These are phyloP conservation scores for Agonopterix alstromeriana DNA, from an alignment of 2,888 invertebrate species.

Conservation along the genomic window DNA sequence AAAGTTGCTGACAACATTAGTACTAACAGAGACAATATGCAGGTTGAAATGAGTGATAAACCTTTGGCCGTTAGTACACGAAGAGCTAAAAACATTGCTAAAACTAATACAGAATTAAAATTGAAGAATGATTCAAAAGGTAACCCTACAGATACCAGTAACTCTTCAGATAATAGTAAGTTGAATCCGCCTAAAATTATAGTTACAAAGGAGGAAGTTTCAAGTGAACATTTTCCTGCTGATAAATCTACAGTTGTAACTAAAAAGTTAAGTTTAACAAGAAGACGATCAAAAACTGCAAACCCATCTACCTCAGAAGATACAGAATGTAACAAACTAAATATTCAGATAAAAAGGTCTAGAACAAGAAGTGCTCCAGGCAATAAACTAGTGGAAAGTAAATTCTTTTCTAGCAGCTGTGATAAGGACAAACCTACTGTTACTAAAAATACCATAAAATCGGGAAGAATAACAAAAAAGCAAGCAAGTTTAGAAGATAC, in stretches of 20 bases:
- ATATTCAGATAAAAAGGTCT: constrained; percentile 17
- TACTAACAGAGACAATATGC: no score
- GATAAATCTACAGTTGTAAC: background rate
- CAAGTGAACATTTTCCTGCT: constrained; percentile 44
- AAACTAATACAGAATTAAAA: background rate
- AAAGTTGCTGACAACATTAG: no score
- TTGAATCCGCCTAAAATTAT: constrained; percentile 32
- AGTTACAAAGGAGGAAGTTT: constrained; percentile 28
- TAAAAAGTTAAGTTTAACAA: constrained; percentile 15
- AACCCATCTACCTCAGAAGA: constrained; percentile 14
- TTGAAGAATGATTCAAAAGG: background rate
- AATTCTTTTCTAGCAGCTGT: constrained; percentile 39
- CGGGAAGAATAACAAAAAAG: constrained; percentile 15
- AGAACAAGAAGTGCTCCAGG: constrained; percentile 52
- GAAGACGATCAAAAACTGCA: constrained; percentile 29
- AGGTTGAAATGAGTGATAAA: background rate
- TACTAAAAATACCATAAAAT: constrained; percentile 22
- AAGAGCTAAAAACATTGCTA: background rate
- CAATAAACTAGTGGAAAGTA: constrained; percentile 36
- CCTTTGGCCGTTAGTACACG: background rate
- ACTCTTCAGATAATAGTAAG: constrained; percentile 6
- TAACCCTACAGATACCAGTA: background rate
- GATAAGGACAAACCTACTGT: constrained; percentile 9
- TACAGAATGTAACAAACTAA: background rate
- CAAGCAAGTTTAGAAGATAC: constrained; percentile 32